Evolutionary conservation across 2,888 invertebrate species (phyloP).

Genomic region (Drosophila melanosoma): DNA sequence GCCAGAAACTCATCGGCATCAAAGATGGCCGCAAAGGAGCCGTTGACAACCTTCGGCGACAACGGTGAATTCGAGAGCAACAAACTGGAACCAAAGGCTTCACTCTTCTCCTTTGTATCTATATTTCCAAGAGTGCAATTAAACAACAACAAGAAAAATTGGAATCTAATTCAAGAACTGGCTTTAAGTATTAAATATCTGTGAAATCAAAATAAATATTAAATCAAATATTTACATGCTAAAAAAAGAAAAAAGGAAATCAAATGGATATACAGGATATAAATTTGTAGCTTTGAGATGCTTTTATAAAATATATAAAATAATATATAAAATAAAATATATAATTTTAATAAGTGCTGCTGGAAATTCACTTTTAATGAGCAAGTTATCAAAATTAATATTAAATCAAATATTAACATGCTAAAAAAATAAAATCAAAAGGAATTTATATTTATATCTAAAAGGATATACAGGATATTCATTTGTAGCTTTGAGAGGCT

Average conservation of each 20-base stretch:
- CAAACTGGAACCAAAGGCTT: conserved; percentile 96
- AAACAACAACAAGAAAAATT: background rate
- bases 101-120: conserved; percentile 93
- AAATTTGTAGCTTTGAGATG: background rate
- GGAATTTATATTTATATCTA: background rate
- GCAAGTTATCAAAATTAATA: background rate
- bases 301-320: background rate
- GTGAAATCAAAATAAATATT: background rate
- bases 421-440: too few relatives aligned
- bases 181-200: background rate
- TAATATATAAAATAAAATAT: too few relatives aligned
- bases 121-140: background rate
- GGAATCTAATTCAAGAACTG: background rate
- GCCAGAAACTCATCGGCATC: conserved; percentile 87
- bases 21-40: conserved; percentile 96
- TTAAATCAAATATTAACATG: background rate
- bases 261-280: too few relatives aligned
- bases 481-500: too few relatives aligned
- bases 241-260: too few relatives aligned
- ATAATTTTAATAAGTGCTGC: background rate
- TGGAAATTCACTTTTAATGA: background rate
- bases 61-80: conserved; percentile 97
- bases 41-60: conserved; percentile 98
- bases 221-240: background rate
- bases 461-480: background rate